phyloP scores from a whole-genome alignment of 2,113 vertebrate genomes.

The Ptilonorhynchus violaceus region DNA sequence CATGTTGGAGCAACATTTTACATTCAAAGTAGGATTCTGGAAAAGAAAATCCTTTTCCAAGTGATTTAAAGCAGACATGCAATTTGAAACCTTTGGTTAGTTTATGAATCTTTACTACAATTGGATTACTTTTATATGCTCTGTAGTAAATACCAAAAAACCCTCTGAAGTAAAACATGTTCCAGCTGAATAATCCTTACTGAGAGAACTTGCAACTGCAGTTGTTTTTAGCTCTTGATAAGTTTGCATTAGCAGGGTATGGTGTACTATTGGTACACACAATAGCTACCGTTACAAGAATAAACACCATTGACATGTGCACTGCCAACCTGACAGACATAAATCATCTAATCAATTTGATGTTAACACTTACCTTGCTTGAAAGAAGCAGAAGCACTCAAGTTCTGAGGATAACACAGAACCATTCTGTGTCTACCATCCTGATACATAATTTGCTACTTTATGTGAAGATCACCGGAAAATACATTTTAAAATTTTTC shows the following conservation, averaged over 20 bases:
- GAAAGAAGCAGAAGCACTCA: not conserved
- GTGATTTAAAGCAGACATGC: not conserved
- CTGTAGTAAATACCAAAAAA: conserved; percentile 14
- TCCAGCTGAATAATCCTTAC: not conserved
- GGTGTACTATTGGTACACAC: not conserved
- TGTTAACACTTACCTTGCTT: not conserved
- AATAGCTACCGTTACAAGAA: not conserved
- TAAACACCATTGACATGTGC: not conserved
- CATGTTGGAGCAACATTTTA: not conserved
- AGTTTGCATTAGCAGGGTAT: not conserved
- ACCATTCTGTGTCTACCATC: not conserved
- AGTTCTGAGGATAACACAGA: not conserved
- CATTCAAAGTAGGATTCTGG: conserved; percentile 1
- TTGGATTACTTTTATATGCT: conserved; percentile 13
- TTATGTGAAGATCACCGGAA: not conserved
- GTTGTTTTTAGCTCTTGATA: not conserved
- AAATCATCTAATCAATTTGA: not conserved
- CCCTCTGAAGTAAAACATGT: not conserved
- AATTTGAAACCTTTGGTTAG: conserved; percentile 23
- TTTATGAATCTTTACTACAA: conserved; percentile 6
- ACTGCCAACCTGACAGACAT: not conserved
- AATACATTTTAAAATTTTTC: not conserved
- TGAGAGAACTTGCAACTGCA: not conserved
- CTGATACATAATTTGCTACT: not conserved
- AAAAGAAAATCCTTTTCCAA: not conserved